phyloP scores from a whole-genome alignment of 2,797 vertebrate genomes.

The Hypotaenidia okinawae region DNA sequence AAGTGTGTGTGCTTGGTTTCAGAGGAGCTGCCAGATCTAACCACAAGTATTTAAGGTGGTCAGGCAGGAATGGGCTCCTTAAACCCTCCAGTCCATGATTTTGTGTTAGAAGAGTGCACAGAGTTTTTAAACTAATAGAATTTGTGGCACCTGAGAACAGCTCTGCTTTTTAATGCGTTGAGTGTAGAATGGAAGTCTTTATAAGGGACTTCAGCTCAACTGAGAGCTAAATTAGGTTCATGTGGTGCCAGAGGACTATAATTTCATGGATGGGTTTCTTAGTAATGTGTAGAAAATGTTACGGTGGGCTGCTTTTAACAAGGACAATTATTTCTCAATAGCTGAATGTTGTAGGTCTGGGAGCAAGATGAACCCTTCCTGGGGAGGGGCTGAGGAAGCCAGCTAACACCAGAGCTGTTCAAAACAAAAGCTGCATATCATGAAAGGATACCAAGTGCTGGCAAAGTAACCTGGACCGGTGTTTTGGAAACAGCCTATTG shows the following conservation, averaged over 20 bases:
- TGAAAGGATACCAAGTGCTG: neutral
- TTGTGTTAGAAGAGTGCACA: conserved; percentile 41
- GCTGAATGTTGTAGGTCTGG: neutral
- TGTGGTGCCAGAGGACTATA: conserved; percentile 26
- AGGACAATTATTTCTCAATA: conserved; percentile 7
- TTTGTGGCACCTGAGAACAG: conserved; percentile 67
- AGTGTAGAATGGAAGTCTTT: conserved; percentile 61
- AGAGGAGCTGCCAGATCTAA: conserved; percentile 81
- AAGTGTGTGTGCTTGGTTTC: conserved; percentile 81
- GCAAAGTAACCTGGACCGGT: neutral
- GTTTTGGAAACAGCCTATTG: neutral
- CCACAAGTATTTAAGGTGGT: conserved; percentile 94
- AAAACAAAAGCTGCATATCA: neutral
- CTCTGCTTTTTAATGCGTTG: conserved; percentile 62
- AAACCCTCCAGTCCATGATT: conserved; percentile 57
- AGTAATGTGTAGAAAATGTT: conserved; percentile 46
- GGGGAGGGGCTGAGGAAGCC: neutral
- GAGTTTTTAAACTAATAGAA: conserved; percentile 54
- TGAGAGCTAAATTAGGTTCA: conserved; percentile 18
- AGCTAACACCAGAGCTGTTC: neutral
- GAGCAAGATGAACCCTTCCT: neutral
- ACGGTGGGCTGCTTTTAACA: conserved; percentile 40
- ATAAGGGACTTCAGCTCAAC: neutral
- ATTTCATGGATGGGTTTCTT: conserved; percentile 54
- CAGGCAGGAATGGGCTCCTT: conserved; percentile 79